A percentile compares a stretch with the other conserved stretches of the same genome.
phyloP scores from a whole-genome alignment of 92 coral and sea anemone genomes.

The Palythoa caribaeorum region DNA sequence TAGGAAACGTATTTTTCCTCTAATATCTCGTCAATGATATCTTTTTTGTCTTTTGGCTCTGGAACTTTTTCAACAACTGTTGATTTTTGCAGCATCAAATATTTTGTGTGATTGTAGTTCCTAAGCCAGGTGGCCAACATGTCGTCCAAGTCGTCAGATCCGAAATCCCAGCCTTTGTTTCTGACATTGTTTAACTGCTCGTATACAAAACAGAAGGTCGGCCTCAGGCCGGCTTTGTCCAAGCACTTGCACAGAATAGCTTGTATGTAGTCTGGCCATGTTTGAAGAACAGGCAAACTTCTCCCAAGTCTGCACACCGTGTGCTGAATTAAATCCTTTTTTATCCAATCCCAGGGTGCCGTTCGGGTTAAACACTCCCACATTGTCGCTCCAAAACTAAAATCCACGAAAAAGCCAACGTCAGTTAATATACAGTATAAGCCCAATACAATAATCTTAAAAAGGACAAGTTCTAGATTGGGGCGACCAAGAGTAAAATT shows the following conservation, averaged over 20 bases:
- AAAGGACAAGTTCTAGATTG: too few species aligned
- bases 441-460: too few species aligned
- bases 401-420: background rate
- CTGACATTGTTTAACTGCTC: conserved; percentile 27
- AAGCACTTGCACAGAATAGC: conserved; percentile 59
- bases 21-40: conserved; percentile 41
- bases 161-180: conserved; percentile 51
- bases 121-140: conserved; percentile 69
- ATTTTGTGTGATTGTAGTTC: background rate
- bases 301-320: conserved; percentile 48
- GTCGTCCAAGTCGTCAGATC: conserved; percentile 58
- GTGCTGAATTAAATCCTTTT: conserved; percentile 50
- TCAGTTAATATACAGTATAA: background rate
- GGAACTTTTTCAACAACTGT: background rate
- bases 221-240: conserved; percentile 35
- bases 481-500: too few species aligned
- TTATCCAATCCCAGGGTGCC: conserved; percentile 92
- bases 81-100: background rate
- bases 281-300: conserved; percentile 64
- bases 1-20: conserved; percentile 37
- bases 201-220: conserved; percentile 40
- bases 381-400: conserved; percentile 84
- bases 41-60: conserved; percentile 25
- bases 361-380: conserved; percentile 92
- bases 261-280: conserved; percentile 75